Conservation (phyloP, 2,888 invertebrate species). For the Chrysolina haemoptera region DNA sequence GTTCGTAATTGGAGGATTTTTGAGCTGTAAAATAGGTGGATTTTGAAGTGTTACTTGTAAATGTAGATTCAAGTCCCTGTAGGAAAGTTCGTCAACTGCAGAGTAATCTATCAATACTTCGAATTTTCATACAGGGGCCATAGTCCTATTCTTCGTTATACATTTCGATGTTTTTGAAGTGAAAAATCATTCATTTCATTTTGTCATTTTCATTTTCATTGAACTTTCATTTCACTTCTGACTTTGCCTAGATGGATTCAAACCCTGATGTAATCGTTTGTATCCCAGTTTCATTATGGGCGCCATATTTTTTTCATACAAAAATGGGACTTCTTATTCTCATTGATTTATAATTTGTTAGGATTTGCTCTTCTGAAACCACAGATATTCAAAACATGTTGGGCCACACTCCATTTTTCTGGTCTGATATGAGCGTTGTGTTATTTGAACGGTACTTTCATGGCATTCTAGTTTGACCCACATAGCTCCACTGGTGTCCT, state of each 20-base stretch:
- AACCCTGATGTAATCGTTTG: not conserved
- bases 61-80: not conserved
- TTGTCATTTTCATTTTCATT: not conserved
- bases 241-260: not conserved
- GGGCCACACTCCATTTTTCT: no score
- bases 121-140: constrained; percentile 1
- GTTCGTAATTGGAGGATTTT: not conserved
- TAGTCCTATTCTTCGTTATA: not conserved
- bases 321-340: no score
- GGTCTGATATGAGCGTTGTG: no score
- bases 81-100: not conserved
- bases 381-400: no score
- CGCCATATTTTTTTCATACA: no score
- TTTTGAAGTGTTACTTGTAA: constrained; percentile 4
- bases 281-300: no score
- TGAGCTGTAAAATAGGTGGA: not conserved
- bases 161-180: not conserved
- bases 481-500: no score
- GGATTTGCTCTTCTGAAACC: no score
- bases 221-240: not conserved
- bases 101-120: not conserved
- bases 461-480: no score
- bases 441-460: no score
- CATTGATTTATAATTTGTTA: no score
- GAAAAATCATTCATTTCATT: not conserved